phyloP scores from a whole-genome alignment of 2,888 invertebrate species.

The Tricholauxania praeusta region DNA sequence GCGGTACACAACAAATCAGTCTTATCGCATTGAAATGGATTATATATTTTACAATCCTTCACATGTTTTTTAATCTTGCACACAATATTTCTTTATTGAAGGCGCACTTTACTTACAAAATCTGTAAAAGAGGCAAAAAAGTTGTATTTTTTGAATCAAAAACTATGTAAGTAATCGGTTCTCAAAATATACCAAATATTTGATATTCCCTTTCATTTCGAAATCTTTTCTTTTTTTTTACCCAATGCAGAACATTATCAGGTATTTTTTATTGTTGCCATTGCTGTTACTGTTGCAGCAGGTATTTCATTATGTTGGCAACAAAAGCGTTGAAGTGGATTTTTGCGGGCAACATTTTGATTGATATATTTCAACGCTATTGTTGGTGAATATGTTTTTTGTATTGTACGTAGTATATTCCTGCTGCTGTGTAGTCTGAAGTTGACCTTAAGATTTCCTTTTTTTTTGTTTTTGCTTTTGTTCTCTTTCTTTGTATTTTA shows the following conservation, averaged over 20 bases:
- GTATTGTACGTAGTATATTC: too few relatives aligned
- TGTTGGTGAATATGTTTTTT: neutral
- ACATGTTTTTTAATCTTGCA: too few relatives aligned
- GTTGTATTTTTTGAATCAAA: too few relatives aligned
- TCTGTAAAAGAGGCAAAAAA: too few relatives aligned
- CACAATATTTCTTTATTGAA: too few relatives aligned
- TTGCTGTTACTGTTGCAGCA: neutral
- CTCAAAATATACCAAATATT: too few relatives aligned
- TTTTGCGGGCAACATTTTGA: conserved; percentile 13
- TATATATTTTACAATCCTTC: too few relatives aligned
- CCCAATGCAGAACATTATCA: neutral
- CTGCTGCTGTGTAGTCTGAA: too few relatives aligned
- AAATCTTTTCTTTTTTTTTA: neutral
- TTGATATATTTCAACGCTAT: conserved; percentile 4
- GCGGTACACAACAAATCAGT: too few relatives aligned
- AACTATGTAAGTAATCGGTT: too few relatives aligned
- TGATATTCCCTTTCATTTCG: neutral
- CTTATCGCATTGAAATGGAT: too few relatives aligned
- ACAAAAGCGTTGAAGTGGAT: conserved; percentile 16
- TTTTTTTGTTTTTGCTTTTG: neutral
- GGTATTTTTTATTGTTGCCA: conserved; percentile 4
- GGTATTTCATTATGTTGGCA: neutral
- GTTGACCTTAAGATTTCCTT: conserved; percentile 5
- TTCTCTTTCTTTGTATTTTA: neutral
- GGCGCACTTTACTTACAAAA: too few relatives aligned